phyloP scores from a whole-genome alignment of 2,113 vertebrate species.

The Paradoxurus hermaphroditus region DNA sequence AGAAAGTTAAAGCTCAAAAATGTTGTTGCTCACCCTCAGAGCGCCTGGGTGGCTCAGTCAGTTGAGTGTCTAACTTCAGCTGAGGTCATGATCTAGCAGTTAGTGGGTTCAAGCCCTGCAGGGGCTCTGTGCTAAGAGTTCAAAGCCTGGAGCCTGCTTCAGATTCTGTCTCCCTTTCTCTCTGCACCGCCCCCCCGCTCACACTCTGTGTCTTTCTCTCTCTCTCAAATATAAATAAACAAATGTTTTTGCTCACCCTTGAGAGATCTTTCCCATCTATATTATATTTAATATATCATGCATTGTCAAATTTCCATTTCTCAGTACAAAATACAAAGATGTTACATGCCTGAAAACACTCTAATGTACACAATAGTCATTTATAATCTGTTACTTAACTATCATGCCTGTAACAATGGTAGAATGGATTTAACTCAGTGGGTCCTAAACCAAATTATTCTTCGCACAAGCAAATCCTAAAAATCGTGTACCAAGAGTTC shows the following conservation, averaged over 20 bases:
- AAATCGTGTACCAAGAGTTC: background rate
- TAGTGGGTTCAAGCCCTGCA: too few species aligned
- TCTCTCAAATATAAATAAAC: too few species aligned
- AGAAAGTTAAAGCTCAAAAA: constrained; percentile 5
- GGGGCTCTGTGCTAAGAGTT: too few species aligned
- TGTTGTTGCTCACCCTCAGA: background rate
- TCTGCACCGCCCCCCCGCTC: too few species aligned
- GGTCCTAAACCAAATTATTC: background rate
- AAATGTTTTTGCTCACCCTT: background rate
- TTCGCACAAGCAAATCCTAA: background rate
- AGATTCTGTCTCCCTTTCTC: too few species aligned
- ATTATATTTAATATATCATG: background rate
- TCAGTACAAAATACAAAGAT: background rate
- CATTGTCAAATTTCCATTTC: background rate
- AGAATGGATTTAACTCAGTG: background rate
- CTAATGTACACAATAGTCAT: background rate
- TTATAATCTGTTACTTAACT: background rate
- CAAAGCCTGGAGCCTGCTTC: too few species aligned
- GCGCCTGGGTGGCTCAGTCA: too few species aligned
- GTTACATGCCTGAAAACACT: background rate
- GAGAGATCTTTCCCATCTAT: background rate
- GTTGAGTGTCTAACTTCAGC: too few species aligned
- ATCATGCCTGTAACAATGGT: background rate
- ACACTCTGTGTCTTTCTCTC: too few species aligned
- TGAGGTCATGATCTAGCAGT: too few species aligned